Conservation (phyloP, 2,797 vertebrate species). For the Lacerta bilineata region DNA sequence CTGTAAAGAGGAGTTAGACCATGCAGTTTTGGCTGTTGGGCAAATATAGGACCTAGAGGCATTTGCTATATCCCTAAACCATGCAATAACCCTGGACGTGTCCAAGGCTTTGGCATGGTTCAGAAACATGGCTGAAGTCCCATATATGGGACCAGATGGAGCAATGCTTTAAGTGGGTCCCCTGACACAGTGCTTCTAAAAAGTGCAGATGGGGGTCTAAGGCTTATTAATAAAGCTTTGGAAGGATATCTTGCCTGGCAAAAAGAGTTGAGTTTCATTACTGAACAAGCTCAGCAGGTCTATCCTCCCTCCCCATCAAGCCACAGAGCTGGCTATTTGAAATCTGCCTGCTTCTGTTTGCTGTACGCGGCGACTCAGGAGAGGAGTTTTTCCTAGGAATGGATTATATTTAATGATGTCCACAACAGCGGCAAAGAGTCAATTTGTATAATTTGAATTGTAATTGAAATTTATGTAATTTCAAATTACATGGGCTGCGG, state of each 20-base stretch:
- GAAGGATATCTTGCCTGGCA: constrained; percentile 37
- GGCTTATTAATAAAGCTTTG: constrained; percentile 20
- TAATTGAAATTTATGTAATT: constrained; percentile 36
- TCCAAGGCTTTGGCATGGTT: constrained; percentile 21
- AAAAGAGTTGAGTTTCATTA: constrained; percentile 4
- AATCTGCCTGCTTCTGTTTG: constrained; percentile 31
- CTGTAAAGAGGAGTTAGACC: not conserved
- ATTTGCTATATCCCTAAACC: not conserved
- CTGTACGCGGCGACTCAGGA: constrained; percentile 26
- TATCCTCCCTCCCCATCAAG: not conserved
- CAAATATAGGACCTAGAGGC: constrained; percentile 18
- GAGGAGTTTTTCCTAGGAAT: constrained; percentile 26
- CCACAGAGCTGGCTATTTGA: constrained; percentile 1
- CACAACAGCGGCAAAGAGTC: constrained; percentile 42
- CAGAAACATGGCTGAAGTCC: constrained; percentile 43
- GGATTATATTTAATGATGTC: constrained; percentile 36
- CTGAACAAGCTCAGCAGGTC: constrained; percentile 22
- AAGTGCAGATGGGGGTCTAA: constrained; percentile 41
- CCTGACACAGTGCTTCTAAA: constrained; percentile 12
- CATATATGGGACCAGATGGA: constrained; percentile 10
- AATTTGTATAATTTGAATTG: constrained; percentile 33
- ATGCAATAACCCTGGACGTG: constrained; percentile 1
- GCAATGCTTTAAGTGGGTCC: constrained; percentile 22
- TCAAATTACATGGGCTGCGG: constrained; percentile 24
- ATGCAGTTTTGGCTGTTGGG: not conserved